These are phyloP conservation scores for Onychorhynchus coronatus DNA, from an alignment of 2,113 vertebrate genomes.

Conservation along the genomic window DNA sequence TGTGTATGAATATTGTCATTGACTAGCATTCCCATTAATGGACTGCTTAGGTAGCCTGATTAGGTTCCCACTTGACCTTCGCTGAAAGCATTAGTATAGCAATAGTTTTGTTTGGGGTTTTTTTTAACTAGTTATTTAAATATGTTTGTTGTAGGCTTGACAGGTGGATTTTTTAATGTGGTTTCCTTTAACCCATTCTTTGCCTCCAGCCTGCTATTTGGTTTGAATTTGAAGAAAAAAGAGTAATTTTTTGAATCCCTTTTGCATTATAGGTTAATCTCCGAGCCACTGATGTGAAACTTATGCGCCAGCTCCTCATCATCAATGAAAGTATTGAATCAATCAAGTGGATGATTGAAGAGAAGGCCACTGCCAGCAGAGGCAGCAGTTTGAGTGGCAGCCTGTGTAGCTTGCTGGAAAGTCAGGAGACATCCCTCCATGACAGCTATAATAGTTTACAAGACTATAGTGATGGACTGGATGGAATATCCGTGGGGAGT, in stretches of 20 bases:
- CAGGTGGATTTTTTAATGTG: neutral
- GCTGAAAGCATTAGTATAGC: neutral
- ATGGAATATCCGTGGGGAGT: slow-evolving; percentile 91
- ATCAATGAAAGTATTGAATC: slow-evolving; percentile 98
- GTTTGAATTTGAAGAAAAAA: neutral
- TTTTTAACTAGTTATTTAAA: neutral
- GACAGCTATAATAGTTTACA: slow-evolving; percentile 89
- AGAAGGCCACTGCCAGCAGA: slow-evolving; percentile 85
- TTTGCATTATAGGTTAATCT: slow-evolving; percentile 79
- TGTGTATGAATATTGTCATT: neutral
- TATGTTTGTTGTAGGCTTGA: neutral
- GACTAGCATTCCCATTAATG: neutral
- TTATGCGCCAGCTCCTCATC: slow-evolving; percentile 93
- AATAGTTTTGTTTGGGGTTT: neutral
- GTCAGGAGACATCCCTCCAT: slow-evolving; percentile 83
- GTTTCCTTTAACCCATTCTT: neutral
- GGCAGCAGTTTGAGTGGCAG: slow-evolving; percentile 91
- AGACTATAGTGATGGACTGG: slow-evolving; percentile 84
- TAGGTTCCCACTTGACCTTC: neutral
- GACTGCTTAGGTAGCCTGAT: neutral
- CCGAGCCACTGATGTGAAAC: slow-evolving; percentile 88
- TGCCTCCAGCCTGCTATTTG: neutral
- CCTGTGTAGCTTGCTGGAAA: slow-evolving; percentile 90
- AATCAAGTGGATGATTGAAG: slow-evolving; percentile 93
- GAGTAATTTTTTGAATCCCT: neutral